Percentiles rank a stretch among this genome's conserved stretches.
These are phyloP conservation scores for Triplophysa dalaica DNA, from an alignment of 2,113 vertebrate species.

Conservation along the genomic window DNA sequence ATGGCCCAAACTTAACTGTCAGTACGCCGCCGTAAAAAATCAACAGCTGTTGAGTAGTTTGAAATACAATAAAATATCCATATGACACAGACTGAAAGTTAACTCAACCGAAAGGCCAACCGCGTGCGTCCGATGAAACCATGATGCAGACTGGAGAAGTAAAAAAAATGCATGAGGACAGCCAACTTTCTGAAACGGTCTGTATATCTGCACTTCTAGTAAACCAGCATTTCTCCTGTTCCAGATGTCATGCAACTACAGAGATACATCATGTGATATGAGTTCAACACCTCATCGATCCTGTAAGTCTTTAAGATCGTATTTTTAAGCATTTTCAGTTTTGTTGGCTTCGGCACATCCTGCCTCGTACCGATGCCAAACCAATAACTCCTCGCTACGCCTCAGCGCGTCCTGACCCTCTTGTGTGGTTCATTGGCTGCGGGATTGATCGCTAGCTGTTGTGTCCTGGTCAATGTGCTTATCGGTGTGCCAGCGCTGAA, in stretches of 20 bases:
- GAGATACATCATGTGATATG: neutral
- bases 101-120: no score
- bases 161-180: no score
- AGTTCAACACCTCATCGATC: conserved; percentile 10
- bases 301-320: conserved; percentile 7
- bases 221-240: neutral
- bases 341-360: conserved; percentile 29
- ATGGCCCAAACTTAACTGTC: no score
- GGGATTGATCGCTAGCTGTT: conserved; percentile 48
- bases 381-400: conserved; percentile 43
- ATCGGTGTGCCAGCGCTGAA: conserved; percentile 40
- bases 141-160: no score
- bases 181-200: no score
- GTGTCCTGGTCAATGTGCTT: conserved; percentile 52
- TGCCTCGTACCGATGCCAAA: conserved; percentile 42
- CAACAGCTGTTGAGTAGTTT: no score
- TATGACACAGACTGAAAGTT: no score
- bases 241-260: neutral
- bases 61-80: no score
- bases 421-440: conserved; percentile 42
- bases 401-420: conserved; percentile 37
- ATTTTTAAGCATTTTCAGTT: conserved; percentile 20
- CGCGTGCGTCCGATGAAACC: no score
- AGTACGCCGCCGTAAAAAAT: no score
- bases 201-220: neutral